A percentile compares a stretch with the other conserved stretches of the same genome.
Conservation (phyloP, 2,888 invertebrate genomes). For the Spodoptera exigua region DNA sequence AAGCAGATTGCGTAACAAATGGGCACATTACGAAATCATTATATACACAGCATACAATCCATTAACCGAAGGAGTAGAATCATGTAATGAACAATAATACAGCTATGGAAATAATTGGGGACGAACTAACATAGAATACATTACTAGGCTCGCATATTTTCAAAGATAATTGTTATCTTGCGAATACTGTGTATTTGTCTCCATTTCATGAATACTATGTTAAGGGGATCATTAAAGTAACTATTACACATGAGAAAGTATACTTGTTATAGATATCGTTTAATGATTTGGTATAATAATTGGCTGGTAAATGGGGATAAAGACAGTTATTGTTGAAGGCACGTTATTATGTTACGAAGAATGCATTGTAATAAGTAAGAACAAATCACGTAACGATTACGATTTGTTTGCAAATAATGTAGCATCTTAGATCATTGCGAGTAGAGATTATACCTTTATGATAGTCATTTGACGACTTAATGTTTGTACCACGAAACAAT, state of each 20-base stretch:
- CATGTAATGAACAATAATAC: constrained; percentile 29
- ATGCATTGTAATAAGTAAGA: neutral
- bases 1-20: constrained; percentile 38
- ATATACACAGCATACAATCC: constrained; percentile 35
- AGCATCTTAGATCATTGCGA: neutral
- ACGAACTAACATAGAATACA: constrained; percentile 30
- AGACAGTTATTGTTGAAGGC: constrained; percentile 4
- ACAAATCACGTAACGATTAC: constrained; percentile 4
- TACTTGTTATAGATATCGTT: constrained; percentile 4
- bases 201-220: constrained; percentile 7
- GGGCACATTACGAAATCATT: constrained; percentile 30
- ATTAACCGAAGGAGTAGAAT: constrained; percentile 20
- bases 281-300: neutral
- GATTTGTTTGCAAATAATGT: neutral
- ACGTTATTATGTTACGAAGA: neutral
- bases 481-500: neutral
- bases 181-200: constrained; percentile 5
- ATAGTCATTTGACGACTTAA: neutral
- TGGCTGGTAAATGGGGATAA: neutral
- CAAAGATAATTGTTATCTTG: constrained; percentile 17
- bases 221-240: constrained; percentile 14
- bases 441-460: neutral
- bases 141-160: constrained; percentile 13
- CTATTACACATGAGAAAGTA: constrained; percentile 10
- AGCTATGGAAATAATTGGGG: constrained; percentile 32